phyloP scores from a whole-genome alignment of 2,797 vertebrate species.

The Tokudaia muenninki region DNA sequence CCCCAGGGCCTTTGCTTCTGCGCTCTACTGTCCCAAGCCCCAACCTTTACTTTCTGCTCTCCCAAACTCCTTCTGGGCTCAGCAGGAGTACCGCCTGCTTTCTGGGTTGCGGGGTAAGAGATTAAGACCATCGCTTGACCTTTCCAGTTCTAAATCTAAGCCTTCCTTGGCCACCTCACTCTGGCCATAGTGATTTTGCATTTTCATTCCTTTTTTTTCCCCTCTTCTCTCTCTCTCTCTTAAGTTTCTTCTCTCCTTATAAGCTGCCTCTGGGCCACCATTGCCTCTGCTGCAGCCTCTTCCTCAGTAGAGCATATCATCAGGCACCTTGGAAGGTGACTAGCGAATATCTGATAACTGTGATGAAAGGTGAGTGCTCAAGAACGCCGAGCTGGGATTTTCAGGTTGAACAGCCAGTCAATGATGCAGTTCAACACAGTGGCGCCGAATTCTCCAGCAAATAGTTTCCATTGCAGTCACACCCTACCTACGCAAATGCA shows the following conservation, averaged over 20 bases:
- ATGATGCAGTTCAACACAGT: not conserved
- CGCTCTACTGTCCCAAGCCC: not conserved
- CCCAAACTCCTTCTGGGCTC: not conserved
- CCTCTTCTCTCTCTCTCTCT: not conserved
- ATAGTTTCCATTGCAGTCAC: slow-evolving; percentile 64
- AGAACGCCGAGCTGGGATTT: slow-evolving; percentile 10
- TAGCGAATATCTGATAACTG: slow-evolving; percentile 46
- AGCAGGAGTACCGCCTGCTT: slow-evolving; percentile 43
- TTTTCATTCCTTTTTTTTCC: slow-evolving; percentile 29
- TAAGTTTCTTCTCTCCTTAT: slow-evolving; percentile 1
- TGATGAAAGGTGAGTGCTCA: slow-evolving; percentile 2
- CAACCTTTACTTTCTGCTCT: not conserved
- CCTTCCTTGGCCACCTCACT: not conserved
- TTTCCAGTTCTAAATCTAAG: slow-evolving; percentile 48
- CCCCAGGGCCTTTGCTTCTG: not conserved
- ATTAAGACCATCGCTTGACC: slow-evolving; percentile 29
- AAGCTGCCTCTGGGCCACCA: not conserved
- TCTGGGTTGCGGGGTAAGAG: not conserved
- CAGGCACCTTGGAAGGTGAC: slow-evolving; percentile 2
- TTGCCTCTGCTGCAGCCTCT: not conserved
- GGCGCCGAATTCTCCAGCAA: slow-evolving; percentile 23
- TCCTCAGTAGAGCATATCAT: not conserved
- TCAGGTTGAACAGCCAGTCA: slow-evolving; percentile 9
- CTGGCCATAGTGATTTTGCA: slow-evolving; percentile 52
- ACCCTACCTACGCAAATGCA: not conserved